Evolutionary conservation across 2,888 invertebrate species (phyloP), one percentile per base, ranked within the genome.

Genomic region (Mesorhabditis spiculigera): DNA sequence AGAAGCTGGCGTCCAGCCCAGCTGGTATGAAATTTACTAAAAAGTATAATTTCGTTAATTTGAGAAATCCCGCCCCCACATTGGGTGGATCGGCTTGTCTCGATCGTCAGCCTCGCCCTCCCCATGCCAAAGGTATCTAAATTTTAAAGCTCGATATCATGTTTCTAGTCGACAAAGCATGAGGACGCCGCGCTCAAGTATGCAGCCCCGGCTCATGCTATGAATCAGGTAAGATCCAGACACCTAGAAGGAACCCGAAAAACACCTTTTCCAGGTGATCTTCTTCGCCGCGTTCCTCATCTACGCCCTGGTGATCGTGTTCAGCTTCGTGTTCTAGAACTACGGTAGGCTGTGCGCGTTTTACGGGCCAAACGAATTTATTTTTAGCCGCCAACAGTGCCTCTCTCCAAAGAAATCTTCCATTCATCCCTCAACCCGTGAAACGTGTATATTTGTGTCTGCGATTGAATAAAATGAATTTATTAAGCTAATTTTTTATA

Each of bases 51-150:
- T 50, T 50, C n/a, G 58, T 50, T 13, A 13, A 50, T 50, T 50
- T 50, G 8, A 50, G 79, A 82, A 44, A 79, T 85, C 68, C 85
- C 85, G 43, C 84, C 84, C 8, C 85, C 85, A 13, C 82, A 82
- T 66, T 69, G 68, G 5, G 72, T 85, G 8, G 77, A 78, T 61
- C 72, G 71, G 10, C 73, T 82, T 58, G 71, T 80, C 42, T 74
- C 71, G 8, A 58, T 81, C 13, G 76, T 85, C 28, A 81, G 83
- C 70, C 69, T 68, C 10, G 68, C 82, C n/a, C 72, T 85, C 13
- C 85, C 85, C 8, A 72, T 85, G 50, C 82, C 83, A 8, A 74
- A 76, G 71, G 78, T 77, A 45, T 70, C 68, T 58, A 42, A 70
- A 62, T 43, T 45, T 13, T 10, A 41, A 10, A 50, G 63, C 5